Base-by-base conservation (phyloP, 1,140 invertebrate genomes). In the Diplogasteroides magnus region DNA sequence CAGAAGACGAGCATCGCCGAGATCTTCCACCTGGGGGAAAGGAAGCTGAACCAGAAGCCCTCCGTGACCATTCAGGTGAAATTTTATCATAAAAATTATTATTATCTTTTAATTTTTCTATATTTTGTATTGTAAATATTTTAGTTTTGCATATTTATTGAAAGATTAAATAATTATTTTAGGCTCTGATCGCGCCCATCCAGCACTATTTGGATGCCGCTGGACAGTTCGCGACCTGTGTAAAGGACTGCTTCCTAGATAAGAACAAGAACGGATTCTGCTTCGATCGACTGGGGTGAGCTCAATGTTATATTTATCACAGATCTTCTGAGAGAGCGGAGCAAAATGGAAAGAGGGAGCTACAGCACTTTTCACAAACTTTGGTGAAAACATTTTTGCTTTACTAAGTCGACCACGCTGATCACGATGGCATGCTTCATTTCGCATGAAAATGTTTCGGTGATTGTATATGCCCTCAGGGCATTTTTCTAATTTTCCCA, bases 191-290 rank as follows among this genome's bases (percentile, higher is more conserved):
- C 2, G 64, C 65, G 19, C 73, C 73, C 27, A 74, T 74, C 58
- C 55, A 61, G 28, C 59, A 74, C 32, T 66, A 73, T 65, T 48
- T 74, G 31, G 69, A 74, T 64, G 73, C 73, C 19, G 72, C 73
- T 48, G 69, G 73, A 19, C 64, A 67, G n/a, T 74, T 74, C 32
- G 73, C 73, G 14, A 31, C 61, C 13, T 74, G 73, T 55, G 65
- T 74, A 25, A 74, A 74, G 59, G 70, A 71, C 25, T 74, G 73
- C 55, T 74, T 74, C 64, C 31, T 74, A 23, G 57, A 67, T 23
- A 74, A 74, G 69, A 74, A 74, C 65, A 62, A 31, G 2, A 61
- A 37, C 56, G 73, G 73, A 29, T 74, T 68, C 73, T 74, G 73
- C 55, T 74, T 73, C 61, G 73, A 74, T 62, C 62, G 66, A 61